A percentile compares a stretch with the other conserved stretches of the same genome.
phyloP scores from a whole-genome alignment of 2,113 vertebrate species.

The Neoarius graeffei region DNA sequence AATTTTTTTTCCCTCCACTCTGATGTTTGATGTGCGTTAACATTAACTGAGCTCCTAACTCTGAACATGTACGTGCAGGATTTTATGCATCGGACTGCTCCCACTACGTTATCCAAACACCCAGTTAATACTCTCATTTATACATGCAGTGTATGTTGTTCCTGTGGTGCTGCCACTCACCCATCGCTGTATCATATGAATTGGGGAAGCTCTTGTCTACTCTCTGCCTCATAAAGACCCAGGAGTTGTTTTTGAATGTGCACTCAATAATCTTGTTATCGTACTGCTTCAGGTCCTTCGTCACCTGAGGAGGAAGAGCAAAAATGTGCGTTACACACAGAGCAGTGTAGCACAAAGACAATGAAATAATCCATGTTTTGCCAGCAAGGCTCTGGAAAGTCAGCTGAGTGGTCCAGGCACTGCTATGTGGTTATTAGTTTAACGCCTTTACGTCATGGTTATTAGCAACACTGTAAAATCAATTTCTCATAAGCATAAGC shows the following conservation, averaged over 20 bases:
- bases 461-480: background rate
- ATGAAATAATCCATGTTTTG: background rate
- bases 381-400: background rate
- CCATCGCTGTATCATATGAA: slow-evolving; percentile 94
- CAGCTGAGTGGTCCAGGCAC: background rate
- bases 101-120: no score
- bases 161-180: slow-evolving; percentile 73
- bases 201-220: slow-evolving; percentile 99
- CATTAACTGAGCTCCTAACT: background rate
- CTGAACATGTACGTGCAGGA: background rate
- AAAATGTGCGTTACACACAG: slow-evolving; percentile 31
- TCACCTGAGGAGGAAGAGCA: slow-evolving; percentile 75
- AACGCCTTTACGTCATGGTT: background rate
- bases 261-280: slow-evolving; percentile 99
- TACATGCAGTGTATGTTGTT: background rate
- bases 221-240: slow-evolving; percentile 98
- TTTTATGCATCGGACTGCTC: background rate
- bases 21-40: background rate
- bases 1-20: background rate
- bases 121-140: background rate
- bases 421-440: background rate
- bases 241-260: slow-evolving; percentile 92
- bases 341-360: background rate
- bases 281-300: slow-evolving; percentile 93
- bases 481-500: background rate